These are phyloP conservation scores for Malurus alboscapulatus DNA, from an alignment of 2,113 vertebrate genomes.

Conservation along the genomic window DNA sequence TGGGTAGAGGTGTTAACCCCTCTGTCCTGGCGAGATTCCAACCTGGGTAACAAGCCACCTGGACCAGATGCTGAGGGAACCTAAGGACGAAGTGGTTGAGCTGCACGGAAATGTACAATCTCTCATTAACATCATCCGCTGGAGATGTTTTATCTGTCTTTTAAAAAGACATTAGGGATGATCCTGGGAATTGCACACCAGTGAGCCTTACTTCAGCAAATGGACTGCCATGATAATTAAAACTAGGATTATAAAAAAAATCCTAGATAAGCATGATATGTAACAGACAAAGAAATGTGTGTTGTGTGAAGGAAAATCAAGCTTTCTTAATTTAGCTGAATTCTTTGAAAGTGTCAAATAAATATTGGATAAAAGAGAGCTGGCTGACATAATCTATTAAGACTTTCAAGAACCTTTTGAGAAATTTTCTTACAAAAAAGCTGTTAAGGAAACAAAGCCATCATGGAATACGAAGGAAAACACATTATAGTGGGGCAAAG, in stretches of 20 bases:
- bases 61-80: slow-evolving; percentile 26
- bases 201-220: slow-evolving; percentile 39
- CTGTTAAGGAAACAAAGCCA: neutral
- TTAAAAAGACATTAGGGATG: slow-evolving; percentile 44
- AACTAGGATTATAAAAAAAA: slow-evolving; percentile 30
- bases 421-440: slow-evolving; percentile 36
- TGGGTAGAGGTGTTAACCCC: slow-evolving; percentile 45
- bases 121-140: slow-evolving; percentile 13
- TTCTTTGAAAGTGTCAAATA: slow-evolving; percentile 38
- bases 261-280: neutral
- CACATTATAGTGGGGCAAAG: neutral
- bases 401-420: slow-evolving; percentile 48
- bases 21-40: slow-evolving; percentile 29
- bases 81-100: neutral
- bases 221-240: slow-evolving; percentile 31
- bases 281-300: neutral
- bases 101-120: slow-evolving; percentile 17
- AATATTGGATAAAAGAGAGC: slow-evolving; percentile 41
- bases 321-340: slow-evolving; percentile 44
- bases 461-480: neutral
- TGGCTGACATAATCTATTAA: slow-evolving; percentile 30
- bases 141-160: slow-evolving; percentile 24
- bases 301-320: slow-evolving; percentile 10
- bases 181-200: slow-evolving; percentile 22
- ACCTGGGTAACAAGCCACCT: slow-evolving; percentile 34